Evolutionary conservation across 2,113 vertebrate genomes (phyloP).

Genomic region (Conger conger): DNA sequence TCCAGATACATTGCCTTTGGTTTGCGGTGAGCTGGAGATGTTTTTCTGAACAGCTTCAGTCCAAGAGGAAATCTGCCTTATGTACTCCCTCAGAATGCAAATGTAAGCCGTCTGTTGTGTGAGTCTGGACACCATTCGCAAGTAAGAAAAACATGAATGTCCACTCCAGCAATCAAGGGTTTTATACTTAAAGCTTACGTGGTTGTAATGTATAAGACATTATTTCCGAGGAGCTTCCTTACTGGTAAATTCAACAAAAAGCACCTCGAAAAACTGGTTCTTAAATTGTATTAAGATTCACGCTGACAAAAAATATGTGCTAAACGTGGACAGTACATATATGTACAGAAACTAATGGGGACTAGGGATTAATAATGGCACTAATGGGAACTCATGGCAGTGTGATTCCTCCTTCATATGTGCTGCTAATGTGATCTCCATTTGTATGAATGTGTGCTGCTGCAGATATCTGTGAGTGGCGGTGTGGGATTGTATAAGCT

Average conservation of each 20-base stretch:
- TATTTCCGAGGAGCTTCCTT: neutral
- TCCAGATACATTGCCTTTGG: neutral
- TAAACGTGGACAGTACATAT: neutral
- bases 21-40: neutral
- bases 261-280: neutral
- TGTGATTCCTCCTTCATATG: neutral
- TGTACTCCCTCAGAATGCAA: neutral
- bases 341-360: neutral
- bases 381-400: neutral
- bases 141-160: slow-evolving; percentile 18
- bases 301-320: neutral
- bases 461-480: neutral
- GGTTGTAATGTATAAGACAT: neutral
- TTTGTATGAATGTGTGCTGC: neutral
- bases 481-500: neutral
- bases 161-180: neutral
- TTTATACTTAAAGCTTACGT: neutral
- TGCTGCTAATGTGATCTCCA: neutral
- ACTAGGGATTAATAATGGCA: neutral
- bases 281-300: neutral
- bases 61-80: neutral
- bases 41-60: neutral
- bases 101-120: neutral
- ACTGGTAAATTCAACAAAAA: neutral
- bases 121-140: slow-evolving; percentile 1